A percentile compares a stretch with the other conserved stretches of the same genome.
phyloP scores from a whole-genome alignment of 2,113 vertebrate species.

The Cyprinodon tularosa region DNA sequence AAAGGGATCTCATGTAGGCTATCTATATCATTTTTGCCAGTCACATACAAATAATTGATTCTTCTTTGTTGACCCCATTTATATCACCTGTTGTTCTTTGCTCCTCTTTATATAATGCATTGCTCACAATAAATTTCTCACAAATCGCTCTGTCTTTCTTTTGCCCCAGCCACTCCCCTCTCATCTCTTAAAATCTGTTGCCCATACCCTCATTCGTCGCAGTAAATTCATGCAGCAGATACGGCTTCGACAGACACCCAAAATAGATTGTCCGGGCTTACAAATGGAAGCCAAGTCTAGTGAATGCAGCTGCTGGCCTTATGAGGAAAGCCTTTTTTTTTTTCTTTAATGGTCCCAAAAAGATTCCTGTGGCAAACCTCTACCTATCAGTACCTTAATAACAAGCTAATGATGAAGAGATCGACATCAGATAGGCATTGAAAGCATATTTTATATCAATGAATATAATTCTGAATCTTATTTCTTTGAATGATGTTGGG shows the following conservation, averaged over 20 bases:
- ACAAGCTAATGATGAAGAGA: conserved; percentile 2
- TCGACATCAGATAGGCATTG: not conserved
- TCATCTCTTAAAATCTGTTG: conserved; percentile 49
- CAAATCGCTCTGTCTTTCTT: conserved; percentile 48
- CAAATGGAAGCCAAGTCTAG: conserved; percentile 45
- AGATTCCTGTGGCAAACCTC: conserved; percentile 1
- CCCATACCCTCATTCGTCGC: conserved; percentile 53
- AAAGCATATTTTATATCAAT: not conserved
- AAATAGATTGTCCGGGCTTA: conserved; percentile 56
- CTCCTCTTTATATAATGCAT: conserved; percentile 36
- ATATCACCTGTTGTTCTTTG: conserved; percentile 39
- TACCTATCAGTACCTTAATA: not conserved
- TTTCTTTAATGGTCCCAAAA: conserved; percentile 29
- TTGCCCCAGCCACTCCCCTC: conserved; percentile 15
- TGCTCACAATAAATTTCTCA: conserved; percentile 38
- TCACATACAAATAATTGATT: conserved; percentile 48
- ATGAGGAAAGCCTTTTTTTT: conserved; percentile 46
- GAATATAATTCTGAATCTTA: conserved; percentile 1
- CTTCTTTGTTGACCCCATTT: conserved; percentile 44
- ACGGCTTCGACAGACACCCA: conserved; percentile 42
- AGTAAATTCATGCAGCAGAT: conserved; percentile 58
- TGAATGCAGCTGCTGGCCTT: conserved; percentile 73
- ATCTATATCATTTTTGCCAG: conserved; percentile 41
- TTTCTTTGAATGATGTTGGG: not conserved
- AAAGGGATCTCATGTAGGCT: too few relatives aligned